A percentile compares a stretch with the other conserved stretches of the same genome.
Conservation (phyloP, 2,888 invertebrate genomes). For the Cerastis leucographa region DNA sequence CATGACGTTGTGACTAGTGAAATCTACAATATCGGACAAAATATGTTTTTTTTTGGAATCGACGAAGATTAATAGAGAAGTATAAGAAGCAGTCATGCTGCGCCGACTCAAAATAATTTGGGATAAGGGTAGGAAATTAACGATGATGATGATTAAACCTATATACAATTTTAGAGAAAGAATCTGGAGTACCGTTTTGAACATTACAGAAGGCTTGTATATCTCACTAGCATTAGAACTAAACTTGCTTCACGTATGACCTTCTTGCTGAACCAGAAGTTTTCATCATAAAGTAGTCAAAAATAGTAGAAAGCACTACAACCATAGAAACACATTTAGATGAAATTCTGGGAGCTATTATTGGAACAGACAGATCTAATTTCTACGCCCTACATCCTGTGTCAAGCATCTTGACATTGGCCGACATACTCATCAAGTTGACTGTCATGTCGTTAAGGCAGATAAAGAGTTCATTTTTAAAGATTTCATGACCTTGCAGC, state of each 20-base stretch:
- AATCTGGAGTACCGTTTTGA: background rate
- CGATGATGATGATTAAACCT: background rate
- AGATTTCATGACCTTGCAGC: constrained; percentile 11
- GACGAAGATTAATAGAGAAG: background rate
- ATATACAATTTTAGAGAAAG: background rate
- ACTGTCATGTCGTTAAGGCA: no score
- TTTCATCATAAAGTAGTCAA: background rate
- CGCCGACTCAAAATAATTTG: background rate
- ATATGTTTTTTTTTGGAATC: background rate
- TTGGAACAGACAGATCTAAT: constrained; percentile 23
- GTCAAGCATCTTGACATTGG: constrained; percentile 29
- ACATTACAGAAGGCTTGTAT: background rate
- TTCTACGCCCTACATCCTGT: constrained; percentile 20
- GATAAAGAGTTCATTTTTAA: background rate
- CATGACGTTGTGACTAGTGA: background rate
- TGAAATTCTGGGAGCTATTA: constrained; percentile 7
- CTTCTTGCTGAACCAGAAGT: background rate
- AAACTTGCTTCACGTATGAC: background rate
- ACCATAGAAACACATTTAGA: constrained; percentile 1
- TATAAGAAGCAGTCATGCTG: background rate
- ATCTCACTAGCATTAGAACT: background rate
- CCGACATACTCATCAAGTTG: constrained; percentile 17
- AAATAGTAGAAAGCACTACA: background rate
- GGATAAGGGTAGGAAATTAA: background rate
- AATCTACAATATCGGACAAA: background rate